Conservation (phyloP, 2,113 vertebrate species). For the Nicator chloris region DNA sequence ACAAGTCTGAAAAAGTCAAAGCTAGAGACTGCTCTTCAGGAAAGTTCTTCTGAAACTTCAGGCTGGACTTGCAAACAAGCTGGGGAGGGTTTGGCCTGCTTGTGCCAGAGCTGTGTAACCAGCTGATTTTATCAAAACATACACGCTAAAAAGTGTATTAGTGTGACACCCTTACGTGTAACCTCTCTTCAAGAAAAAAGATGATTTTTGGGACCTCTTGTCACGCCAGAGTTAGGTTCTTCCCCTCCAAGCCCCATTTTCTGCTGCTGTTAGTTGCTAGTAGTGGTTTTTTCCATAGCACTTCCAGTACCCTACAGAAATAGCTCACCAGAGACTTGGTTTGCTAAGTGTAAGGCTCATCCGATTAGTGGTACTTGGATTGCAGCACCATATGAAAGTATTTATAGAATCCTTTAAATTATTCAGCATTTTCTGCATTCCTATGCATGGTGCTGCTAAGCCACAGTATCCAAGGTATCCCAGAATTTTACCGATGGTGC, state of each 20-base stretch:
- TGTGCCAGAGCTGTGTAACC: background rate
- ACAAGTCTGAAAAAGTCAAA: background rate
- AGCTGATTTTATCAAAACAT: background rate
- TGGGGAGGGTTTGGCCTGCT: background rate
- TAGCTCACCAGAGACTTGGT: background rate
- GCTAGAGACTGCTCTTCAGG: background rate
- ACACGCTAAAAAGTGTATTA: background rate
- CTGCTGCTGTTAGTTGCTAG: background rate
- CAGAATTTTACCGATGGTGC: background rate
- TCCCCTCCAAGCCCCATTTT: background rate
- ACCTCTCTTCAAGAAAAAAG: background rate
- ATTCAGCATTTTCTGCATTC: background rate
- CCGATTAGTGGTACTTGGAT: background rate
- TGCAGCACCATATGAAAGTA: background rate
- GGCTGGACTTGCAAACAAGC: background rate
- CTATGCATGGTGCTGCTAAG: background rate
- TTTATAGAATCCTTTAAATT: conserved; percentile 19
- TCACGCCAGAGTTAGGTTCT: background rate
- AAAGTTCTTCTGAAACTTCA: background rate
- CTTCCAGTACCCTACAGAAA: background rate
- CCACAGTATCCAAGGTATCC: background rate
- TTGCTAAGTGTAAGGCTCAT: background rate
- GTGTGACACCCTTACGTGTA: background rate
- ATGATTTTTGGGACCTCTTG: background rate
- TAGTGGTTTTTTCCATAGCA: background rate